A percentile compares a stretch with the other conserved stretches of the same genome.
These are phyloP conservation scores for Cyprinella venusta DNA, from an alignment of 2,797 vertebrate species.

Conservation along the genomic window DNA sequence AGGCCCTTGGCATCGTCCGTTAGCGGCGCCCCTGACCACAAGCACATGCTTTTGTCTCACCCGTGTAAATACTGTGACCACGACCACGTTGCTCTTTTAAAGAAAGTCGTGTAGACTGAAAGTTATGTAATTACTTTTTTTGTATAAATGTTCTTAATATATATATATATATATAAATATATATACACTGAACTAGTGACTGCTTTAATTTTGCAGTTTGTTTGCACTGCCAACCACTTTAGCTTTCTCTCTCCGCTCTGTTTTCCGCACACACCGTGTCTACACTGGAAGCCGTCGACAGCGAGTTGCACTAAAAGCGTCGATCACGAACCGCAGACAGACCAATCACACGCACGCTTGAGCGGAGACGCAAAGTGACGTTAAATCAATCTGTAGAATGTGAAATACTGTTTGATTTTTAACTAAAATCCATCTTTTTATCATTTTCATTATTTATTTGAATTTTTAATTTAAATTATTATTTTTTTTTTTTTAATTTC, in stretches of 20 bases:
- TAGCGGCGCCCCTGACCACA: not conserved
- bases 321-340: not conserved
- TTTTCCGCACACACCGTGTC: conserved; percentile 48
- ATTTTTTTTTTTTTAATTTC: too few relatives aligned
- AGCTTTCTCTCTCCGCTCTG: conserved; percentile 65
- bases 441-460: not conserved
- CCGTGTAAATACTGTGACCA: conserved; percentile 50
- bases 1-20: too few relatives aligned
- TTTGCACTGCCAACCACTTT: conserved; percentile 81
- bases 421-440: too few relatives aligned
- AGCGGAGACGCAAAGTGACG: not conserved
- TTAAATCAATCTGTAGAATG: not conserved
- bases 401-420: not conserved
- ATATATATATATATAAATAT: conserved; percentile 33
- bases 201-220: conserved; percentile 43
- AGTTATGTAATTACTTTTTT: conserved; percentile 23
- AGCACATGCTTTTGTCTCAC: conserved; percentile 35
- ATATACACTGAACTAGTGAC: conserved; percentile 41
- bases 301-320: not conserved
- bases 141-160: conserved; percentile 49
- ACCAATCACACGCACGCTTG: not conserved
- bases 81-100: conserved; percentile 30
- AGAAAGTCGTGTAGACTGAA: conserved; percentile 26
- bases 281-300: not conserved
- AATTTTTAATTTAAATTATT: not conserved